Conservation (phyloP, 2,113 vertebrate genomes). For the Carassius auratus region DNA sequence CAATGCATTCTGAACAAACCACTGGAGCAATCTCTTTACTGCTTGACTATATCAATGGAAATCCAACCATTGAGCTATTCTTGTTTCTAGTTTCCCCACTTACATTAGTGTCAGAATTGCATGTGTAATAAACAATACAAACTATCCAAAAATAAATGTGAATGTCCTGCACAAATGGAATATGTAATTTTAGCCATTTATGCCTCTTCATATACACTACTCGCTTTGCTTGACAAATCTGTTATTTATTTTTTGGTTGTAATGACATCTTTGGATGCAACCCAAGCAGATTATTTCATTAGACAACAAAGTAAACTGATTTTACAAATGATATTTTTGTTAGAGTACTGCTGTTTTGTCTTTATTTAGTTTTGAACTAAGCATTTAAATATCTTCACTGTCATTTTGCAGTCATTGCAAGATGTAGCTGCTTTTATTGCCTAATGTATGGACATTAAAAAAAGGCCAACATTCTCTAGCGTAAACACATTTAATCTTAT, state of each 20-base stretch:
- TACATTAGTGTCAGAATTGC: neutral
- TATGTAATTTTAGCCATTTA: constrained; percentile 29
- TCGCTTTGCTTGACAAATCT: constrained; percentile 36
- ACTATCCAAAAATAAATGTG: neutral
- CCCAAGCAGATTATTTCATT: constrained; percentile 53
- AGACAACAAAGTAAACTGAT: constrained; percentile 35
- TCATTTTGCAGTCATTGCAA: neutral
- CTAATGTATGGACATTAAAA: constrained; percentile 8
- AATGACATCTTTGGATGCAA: constrained; percentile 50
- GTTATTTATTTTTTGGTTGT: constrained; percentile 47
- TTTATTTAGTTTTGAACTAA: constrained; percentile 17
- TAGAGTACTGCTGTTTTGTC: constrained; percentile 13
- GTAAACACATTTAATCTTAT: neutral
- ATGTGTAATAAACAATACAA: neutral
- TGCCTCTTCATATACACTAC: constrained; percentile 43
- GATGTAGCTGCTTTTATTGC: constrained; percentile 1
- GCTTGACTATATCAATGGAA: neutral
- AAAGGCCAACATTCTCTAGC: neutral
- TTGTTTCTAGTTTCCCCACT: neutral
- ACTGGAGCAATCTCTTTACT: neutral
- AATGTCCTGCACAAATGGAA: constrained; percentile 28
- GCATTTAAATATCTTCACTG: constrained; percentile 10
- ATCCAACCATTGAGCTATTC: constrained; percentile 12
- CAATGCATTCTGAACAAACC: neutral
- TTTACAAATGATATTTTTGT: constrained; percentile 25